Base-by-base conservation (phyloP, 2,797 vertebrate species). In the Spatula clypeata region DNA sequence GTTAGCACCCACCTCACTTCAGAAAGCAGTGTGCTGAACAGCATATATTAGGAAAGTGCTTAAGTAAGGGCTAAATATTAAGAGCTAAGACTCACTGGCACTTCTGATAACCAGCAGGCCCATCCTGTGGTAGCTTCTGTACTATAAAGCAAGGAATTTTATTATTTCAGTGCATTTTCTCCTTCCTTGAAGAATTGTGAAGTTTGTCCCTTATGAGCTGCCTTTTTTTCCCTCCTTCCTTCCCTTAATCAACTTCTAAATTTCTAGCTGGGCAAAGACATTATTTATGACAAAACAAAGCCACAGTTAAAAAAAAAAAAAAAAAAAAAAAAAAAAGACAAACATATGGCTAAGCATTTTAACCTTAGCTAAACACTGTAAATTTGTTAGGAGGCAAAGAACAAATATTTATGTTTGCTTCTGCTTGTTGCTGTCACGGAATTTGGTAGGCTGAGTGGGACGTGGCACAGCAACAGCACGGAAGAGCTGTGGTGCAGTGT, bases 361-460 rank as follows among this genome's bases (percentile, higher is more conserved):
- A 70, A 73, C 3, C 34, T 84, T 81, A 60, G 23, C 9, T 67
- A 47, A 94, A 86, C 14, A 72, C 6, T 51, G 5, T 34, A 55
- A 31, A 54, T 55, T 47, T 79, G 8, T 79, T 84, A 90, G 26
- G 11, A 88, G 32, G 15, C 21, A 54, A 79, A 62, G 55, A 84
- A 62, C 14, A 81, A 86, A 88, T 79, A 77, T 92, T 88, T 88
- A 31, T n/a, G 3, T 93, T 79, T 84, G 14, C 17, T 54, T 61
- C 44, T 82, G 27, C 29, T 80, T 75, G 1, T 73, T 86, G 4
- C 51, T 75, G 31, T 72, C 34, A 40, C 6, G 2, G 13, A 40
- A n/a, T 69, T 66, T 81, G 57, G 32, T 61, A 80, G 57, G 55
- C 0, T 0, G 9, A 6, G 31, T 8, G 14, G 45, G n/a, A 73